Base-by-base conservation (phyloP, 2,113 vertebrate genomes). In the Cnemophilus loriae region DNA sequence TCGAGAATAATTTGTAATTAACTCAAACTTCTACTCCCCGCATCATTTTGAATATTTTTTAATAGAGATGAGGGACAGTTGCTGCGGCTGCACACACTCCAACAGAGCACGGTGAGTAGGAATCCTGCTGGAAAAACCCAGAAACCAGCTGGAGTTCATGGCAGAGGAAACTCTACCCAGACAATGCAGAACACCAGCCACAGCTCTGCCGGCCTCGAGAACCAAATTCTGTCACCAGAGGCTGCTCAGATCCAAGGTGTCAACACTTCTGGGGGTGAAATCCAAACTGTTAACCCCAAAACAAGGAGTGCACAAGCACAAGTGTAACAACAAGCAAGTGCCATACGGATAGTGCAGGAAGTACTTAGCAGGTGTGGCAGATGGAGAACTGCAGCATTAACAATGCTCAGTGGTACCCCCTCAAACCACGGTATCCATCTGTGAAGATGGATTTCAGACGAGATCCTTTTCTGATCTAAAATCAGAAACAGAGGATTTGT, bases 1-100 rank as follows among this genome's bases (percentile, higher is more conserved):
- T 98, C 32, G 95, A 98, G 98, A 98, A 97, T 97, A 97, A 97
- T 97, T 97, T 98, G 97, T 97, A 98, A 98, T 98, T 98, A 98
- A 97, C 98, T 98, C 96, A 92, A 97, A 97, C 88, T 95, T 96
- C 89, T 96, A 87, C 82, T 96, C 86, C 87, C 79, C 0, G 16
- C 87, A 95, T 94, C 87, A 67, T 95, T 95, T 90, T 59, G 87
- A 96, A 95, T 96, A 89, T 95, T 96, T 97, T 96, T 94, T 90
- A 79, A 91, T 70, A 89, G 65, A 93, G 95, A 95, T 89, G 95
- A 97, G 64, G 70, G 77, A 57, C 21, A 44, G 61, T 71, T 96
- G 95, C 85, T 15, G 49, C 1, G 1, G 93, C 76, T 60, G 61
- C 78, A 55, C 0, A 15, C 1, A 11, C 71, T 96, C 70, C 85